These are phyloP conservation scores for Chouioia cunea DNA, from an alignment of 2,888 invertebrate genomes.

Conservation along the genomic window DNA sequence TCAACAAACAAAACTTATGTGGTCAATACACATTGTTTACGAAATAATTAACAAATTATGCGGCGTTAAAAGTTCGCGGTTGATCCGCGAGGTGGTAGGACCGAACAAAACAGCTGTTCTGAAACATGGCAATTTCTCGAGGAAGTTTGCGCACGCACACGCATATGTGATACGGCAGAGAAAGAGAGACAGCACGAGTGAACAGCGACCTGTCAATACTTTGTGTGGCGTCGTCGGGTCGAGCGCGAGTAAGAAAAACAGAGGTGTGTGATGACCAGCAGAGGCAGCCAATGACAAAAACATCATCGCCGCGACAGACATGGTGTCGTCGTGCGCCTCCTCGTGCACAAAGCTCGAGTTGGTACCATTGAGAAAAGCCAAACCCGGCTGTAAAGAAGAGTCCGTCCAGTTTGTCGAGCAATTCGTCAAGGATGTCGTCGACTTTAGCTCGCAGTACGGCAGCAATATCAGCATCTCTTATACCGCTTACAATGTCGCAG, in stretches of 20 bases:
- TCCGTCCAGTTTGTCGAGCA: constrained; percentile 75
- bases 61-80: too few species aligned
- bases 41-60: too few species aligned
- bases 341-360: background rate
- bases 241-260: constrained; percentile 18
- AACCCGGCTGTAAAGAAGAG: constrained; percentile 48
- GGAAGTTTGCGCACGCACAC: too few species aligned
- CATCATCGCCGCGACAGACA: constrained; percentile 47
- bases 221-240: constrained; percentile 27
- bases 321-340: constrained; percentile 58
- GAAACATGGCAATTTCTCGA: too few species aligned
- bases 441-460: constrained; percentile 93
- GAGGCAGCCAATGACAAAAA: background rate
- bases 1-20: too few species aligned
- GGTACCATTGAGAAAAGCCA: constrained; percentile 7
- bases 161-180: background rate
- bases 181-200: background rate
- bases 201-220: constrained; percentile 46
- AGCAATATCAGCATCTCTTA: constrained; percentile 89
- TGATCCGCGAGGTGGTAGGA: too few species aligned
- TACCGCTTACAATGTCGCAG: constrained; percentile 87
- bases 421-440: constrained; percentile 82
- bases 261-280: background rate
- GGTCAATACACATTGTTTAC: too few species aligned
- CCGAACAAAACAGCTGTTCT: too few species aligned